Evolutionary conservation across 2,888 invertebrate genomes (phyloP), one percentile per base, ranked within the genome.

Genomic region (Plutella xylostella): DNA sequence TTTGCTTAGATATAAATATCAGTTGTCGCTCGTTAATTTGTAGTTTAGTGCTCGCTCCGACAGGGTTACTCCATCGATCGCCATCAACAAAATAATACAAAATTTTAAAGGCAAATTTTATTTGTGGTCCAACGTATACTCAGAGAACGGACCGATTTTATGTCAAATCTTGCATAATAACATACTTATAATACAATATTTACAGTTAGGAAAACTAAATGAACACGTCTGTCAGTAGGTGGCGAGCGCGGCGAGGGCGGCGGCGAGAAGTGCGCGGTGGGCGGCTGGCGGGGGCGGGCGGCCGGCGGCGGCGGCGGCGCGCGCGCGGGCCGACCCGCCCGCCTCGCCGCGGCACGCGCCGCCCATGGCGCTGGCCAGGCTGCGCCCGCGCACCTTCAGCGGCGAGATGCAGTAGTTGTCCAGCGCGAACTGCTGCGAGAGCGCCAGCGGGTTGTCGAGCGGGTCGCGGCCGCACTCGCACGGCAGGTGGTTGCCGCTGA

Each of bases 331-430:
- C 45, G 70, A 76, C 11, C 74, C 82, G 2, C 72, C 77, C 33
- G 69, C 66, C 53, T 76, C 82, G 5, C 80, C 76, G 34, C 78
- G 73, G 45, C 80, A 79, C 45, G 69, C 73, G 17, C 71, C 71
- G 2, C 70, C 69, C 19, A 69, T 63, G 45, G 74, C 80, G 46
- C 72, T 87, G 49, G 86, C 88, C 87, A 94, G 88, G 35, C 89
- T 88, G 52, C 90, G 87, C 1, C 93, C 93, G 54, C 94, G 93
- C 52, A 92, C 89, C 68, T 93, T 92, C 56, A 93, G 79, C 47
- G 94, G 94, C 15, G 93, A 93, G 63, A 94, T 93, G 79, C 94
- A 95, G 69, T 87, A 92, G 72, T 95, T 95, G 57, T 89, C 89
- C 46, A 88, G 86, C 48, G 89, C 83, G 61, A 93, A 92, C 48